Base-by-base conservation (phyloP, 2,113 vertebrate genomes). In the Menidia beryllina region DNA sequence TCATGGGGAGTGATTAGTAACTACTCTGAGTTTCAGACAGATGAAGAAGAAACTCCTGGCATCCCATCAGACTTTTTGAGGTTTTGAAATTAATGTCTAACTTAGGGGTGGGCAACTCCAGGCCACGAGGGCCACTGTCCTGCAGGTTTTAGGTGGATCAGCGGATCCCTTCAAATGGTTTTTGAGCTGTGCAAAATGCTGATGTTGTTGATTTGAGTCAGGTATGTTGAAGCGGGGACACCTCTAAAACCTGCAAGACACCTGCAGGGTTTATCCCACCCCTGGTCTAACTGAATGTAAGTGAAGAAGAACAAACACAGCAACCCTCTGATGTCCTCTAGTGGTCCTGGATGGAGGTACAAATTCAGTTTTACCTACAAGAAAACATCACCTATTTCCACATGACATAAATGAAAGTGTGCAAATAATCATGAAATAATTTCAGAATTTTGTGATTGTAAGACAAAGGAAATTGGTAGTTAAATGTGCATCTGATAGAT, bases 321-420 rank as follows among this genome's bases (percentile, higher is more conserved):
- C 65, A 77, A 79, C 61, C 69, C 68, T 74, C 79, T 83, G 68
- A 57, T 21, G 64, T 19, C 81, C 75, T 75, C 83, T 80, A 72
- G 83, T 83, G 85, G 51, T 56, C 27, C 0, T 23, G 0, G 4
- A 4, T 5, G 39, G 54, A 53, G 50, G 20, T 61, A 50, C 75
- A 65, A n/a, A 27, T 9, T 21, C 0, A 12, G 30, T 77, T 62
- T 47, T 24, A 12, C 20, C 6, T 11, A 3, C 4, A 13, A 25
- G 41, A 61, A n/a, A 15, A 48, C 13, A 36, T 21, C 27, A 0
- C 13, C 15, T 17, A 7, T 58, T 45, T 8, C 13, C 51, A 7
- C 34, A 62, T 10, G 36, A 21, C 10, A 27, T 45, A 13, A 41
- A 5, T 48, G n/a, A 54, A 24, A 19, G 17, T n/a, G 15, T 1